Percentiles rank a stretch among this genome's conserved stretches.
Conservation (phyloP, 2,888 invertebrate genomes). For the Euphydryas editha region DNA sequence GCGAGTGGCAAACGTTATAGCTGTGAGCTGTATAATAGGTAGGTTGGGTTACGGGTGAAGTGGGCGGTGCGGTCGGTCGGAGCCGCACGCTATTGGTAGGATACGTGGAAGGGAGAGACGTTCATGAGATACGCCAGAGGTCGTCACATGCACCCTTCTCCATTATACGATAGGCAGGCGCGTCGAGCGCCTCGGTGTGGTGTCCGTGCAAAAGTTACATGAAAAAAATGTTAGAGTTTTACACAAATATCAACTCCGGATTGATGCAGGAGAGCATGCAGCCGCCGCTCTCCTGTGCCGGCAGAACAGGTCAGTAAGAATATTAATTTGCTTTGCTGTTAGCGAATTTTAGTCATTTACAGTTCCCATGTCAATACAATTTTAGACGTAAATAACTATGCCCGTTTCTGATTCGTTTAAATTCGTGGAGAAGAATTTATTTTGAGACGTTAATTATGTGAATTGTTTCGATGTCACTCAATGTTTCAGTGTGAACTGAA, state of each 20-base stretch:
- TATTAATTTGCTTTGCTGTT: constrained; percentile 1
- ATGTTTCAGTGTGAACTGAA: too few species aligned
- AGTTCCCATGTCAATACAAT: not conserved
- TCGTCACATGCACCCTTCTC: constrained; percentile 44
- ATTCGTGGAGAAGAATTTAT: too few species aligned
- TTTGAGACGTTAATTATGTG: too few species aligned
- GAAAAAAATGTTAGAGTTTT: constrained; percentile 87
- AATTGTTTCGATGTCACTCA: too few species aligned
- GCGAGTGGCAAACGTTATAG: constrained; percentile 68
- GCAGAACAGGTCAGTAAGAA: constrained; percentile 84
- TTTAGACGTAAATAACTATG: not conserved
- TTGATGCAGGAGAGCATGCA: constrained; percentile 84
- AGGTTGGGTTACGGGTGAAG: constrained; percentile 62
- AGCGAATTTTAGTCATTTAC: constrained; percentile 34
- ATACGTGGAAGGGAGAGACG: constrained; percentile 53
- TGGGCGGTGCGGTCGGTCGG: constrained; percentile 60
- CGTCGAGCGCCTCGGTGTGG: constrained; percentile 50
- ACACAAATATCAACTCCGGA: constrained; percentile 85
- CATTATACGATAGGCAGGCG: constrained; percentile 62
- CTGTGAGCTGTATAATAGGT: constrained; percentile 71
- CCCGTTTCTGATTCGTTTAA: not conserved
- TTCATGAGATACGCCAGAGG: constrained; percentile 47
- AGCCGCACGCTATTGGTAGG: constrained; percentile 59
- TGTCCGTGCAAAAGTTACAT: constrained; percentile 52
- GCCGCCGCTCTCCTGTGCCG: constrained; percentile 85